These are phyloP conservation scores for Martes martes DNA, from an alignment of 2,113 vertebrate genomes.

Conservation along the genomic window DNA sequence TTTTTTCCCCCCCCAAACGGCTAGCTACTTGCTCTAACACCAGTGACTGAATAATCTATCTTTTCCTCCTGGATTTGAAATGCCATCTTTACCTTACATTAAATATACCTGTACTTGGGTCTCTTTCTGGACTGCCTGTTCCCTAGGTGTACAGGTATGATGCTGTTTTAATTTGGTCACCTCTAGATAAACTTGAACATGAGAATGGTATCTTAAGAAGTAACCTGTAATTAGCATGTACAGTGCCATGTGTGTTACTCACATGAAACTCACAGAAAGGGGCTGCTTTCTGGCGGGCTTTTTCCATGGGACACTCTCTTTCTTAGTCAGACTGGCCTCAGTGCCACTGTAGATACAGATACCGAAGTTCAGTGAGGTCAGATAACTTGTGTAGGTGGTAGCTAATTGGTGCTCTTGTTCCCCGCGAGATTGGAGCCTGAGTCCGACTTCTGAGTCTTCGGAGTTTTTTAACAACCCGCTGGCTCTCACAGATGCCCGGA, in stretches of 20 bases:
- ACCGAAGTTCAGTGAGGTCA: not conserved
- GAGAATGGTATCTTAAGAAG: not conserved
- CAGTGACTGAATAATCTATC: not conserved
- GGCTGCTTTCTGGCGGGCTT: not conserved
- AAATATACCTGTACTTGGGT: not conserved
- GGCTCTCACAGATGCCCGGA: accelerated
- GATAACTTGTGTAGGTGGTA: not conserved
- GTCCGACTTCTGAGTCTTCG: not conserved
- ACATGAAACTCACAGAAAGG: not conserved
- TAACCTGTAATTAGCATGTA: not conserved
- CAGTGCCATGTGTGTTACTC: not conserved
- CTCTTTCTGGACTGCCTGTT: not conserved
- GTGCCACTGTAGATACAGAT: not conserved
- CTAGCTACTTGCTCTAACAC: not conserved
- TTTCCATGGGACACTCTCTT: not conserved
- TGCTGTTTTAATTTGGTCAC: not conserved
- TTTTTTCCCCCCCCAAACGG: not conserved
- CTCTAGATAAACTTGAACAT: not conserved
- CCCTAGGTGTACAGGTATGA: not conserved
- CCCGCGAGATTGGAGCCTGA: not conserved
- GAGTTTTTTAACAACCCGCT: not conserved
- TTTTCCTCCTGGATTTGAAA: not conserved
- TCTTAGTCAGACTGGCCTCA: not conserved
- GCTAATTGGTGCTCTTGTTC: not conserved
- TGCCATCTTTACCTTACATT: not conserved